Conservation (phyloP, 2,113 vertebrate species). For the Cariama cristata region DNA sequence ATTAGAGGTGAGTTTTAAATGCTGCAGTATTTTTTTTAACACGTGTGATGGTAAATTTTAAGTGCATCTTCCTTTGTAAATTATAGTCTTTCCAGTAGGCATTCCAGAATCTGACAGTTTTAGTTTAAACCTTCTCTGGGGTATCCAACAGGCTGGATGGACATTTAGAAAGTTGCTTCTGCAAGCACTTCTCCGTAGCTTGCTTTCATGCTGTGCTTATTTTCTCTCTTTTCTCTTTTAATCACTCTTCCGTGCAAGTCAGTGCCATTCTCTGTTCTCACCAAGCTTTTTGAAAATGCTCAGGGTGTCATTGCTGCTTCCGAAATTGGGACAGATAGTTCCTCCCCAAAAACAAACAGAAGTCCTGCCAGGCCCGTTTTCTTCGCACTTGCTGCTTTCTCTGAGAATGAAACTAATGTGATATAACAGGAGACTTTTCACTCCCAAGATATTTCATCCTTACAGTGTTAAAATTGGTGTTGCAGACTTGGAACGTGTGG, state of each 20-base stretch:
- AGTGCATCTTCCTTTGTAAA: background rate
- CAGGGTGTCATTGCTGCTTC: background rate
- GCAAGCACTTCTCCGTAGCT: background rate
- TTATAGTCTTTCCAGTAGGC: background rate
- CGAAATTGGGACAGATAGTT: conserved; percentile 33
- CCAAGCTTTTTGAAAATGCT: background rate
- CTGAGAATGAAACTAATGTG: background rate
- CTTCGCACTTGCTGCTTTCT: background rate
- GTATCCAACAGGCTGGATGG: background rate
- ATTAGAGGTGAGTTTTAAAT: background rate
- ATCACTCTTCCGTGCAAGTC: conserved; percentile 18
- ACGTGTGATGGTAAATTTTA: background rate
- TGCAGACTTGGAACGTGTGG: background rate
- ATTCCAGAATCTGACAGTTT: background rate
- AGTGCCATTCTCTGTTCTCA: background rate
- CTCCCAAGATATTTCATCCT: background rate
- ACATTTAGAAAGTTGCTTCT: conserved; percentile 23
- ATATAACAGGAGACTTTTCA: background rate
- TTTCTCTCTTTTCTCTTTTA: conserved; percentile 22
- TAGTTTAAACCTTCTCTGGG: background rate
- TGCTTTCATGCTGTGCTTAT: conserved; percentile 37
- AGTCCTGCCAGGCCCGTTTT: background rate
- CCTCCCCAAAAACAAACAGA: conserved; percentile 19
- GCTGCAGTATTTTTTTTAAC: background rate
- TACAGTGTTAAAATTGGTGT: background rate